Conservation (phyloP, 1,140 invertebrate genomes). For the Calosoma granatense region DNA sequence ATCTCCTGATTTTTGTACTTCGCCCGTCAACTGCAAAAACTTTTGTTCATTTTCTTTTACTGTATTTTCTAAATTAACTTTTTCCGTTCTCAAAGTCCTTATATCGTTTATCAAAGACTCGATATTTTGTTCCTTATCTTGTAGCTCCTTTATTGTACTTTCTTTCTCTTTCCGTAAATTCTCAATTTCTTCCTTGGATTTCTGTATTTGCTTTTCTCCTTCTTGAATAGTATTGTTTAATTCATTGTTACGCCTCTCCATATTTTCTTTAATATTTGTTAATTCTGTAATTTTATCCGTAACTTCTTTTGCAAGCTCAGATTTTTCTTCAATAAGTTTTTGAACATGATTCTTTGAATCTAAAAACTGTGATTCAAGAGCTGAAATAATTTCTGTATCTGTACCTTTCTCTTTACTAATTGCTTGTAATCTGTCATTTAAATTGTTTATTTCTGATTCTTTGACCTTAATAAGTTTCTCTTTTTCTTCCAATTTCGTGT, state of each 20-base stretch:
- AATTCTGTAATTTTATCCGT: constrained; percentile 16
- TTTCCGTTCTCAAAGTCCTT: constrained; percentile 29
- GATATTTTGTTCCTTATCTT: constrained; percentile 12
- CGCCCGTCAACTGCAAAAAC: constrained; percentile 10
- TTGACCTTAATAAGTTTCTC: constrained; percentile 20
- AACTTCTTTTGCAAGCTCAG: constrained; percentile 22
- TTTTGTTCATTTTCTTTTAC: constrained; percentile 14
- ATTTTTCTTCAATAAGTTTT: constrained; percentile 11
- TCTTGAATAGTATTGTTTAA: constrained; percentile 33
- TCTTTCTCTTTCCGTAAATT: constrained; percentile 34
- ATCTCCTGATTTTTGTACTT: constrained; percentile 10
- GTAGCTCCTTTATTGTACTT: constrained; percentile 24
- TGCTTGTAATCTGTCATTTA: constrained; percentile 6
- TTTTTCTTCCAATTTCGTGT: constrained; percentile 19
- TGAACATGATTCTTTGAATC: constrained; percentile 19
- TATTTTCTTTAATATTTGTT: constrained; percentile 30
- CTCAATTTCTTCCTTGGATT: constrained; percentile 30
- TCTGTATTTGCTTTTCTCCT: constrained; percentile 29
- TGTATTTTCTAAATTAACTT: constrained; percentile 32
- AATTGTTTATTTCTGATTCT: constrained; percentile 15
- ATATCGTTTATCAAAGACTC: constrained; percentile 11
- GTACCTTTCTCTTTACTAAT: neutral
- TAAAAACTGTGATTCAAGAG: constrained; percentile 20
- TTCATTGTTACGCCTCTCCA: constrained; percentile 33
- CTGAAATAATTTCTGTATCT: constrained; percentile 4